Base-by-base conservation (phyloP, 2,113 vertebrate genomes). In the Heterotis niloticus region DNA sequence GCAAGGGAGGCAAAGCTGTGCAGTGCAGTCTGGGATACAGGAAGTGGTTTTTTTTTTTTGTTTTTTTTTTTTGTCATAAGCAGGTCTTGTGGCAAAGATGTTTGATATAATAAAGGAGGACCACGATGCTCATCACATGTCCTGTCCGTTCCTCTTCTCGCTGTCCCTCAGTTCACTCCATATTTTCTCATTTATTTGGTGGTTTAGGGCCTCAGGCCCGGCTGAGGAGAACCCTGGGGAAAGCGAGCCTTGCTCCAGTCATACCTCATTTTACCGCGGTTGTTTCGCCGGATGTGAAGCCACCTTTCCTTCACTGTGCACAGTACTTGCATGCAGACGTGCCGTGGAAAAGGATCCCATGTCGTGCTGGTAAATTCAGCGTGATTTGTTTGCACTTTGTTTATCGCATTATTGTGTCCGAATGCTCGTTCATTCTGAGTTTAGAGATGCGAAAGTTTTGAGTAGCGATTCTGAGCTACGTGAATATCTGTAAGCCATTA, bases 11-110 rank as follows among this genome's bases (percentile, higher is more conserved):
- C 4, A 65, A 3, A 23, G 64, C 17, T 18, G 71, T n/a, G 20
- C 57, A 59, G 28, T 64, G 56, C 26, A 14, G 14, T 24, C 24
- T 75, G 56, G 34, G 26, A 51, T 24, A 52, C 28, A 29, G 74
- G 24, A 28, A 60, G 64, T 16, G 75, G 0, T 10, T 13, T 44
- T 2, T 7, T 44, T 44, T 44, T 44, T 44, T 44, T 44, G 2
- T 44, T 44, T 44, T 18, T 72, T 17, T 52, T 54, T 23, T 20
- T 12, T 23, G n/a, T 54, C 78, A 73, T 64, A 64, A 62, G 69
- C 78, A 64, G 78, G 78, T 73, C 78, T 79, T 79, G 73, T 79
- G 69, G 69, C 78, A 73, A 52, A 59, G 18, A 70, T 10, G n/a
- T 17, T 7, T 59, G 24, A 59, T 23, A 17, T 23, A 71, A 71